Percentiles rank a stretch among this genome's conserved stretches.
These are phyloP conservation scores for Mactra quadrangularis DNA, from an alignment of 1,140 invertebrate species.

Conservation along the genomic window DNA sequence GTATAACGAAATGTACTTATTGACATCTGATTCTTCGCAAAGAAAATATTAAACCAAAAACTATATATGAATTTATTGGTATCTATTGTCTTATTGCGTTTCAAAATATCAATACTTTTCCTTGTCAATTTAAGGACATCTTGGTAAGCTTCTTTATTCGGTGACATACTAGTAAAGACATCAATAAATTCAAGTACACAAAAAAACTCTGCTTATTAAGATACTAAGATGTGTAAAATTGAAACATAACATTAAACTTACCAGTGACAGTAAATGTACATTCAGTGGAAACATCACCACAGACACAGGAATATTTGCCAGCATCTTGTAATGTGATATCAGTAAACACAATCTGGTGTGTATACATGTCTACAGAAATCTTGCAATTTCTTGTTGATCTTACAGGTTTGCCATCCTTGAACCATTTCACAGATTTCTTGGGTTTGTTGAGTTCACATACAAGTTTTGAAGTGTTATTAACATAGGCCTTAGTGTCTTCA, in stretches of 20 bases:
- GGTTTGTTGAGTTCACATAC: constrained; percentile 69
- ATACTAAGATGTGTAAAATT: no score
- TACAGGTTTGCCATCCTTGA: constrained; percentile 90
- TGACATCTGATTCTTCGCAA: no score
- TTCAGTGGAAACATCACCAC: constrained; percentile 76
- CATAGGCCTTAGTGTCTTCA: constrained; percentile 63
- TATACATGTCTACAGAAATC: constrained; percentile 73
- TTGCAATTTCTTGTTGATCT: constrained; percentile 89
- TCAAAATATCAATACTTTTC: no score
- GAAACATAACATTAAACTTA: constrained; percentile 61
- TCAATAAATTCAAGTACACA: no score
- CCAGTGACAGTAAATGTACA: constrained; percentile 78
- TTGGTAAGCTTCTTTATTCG: no score
- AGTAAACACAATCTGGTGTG: constrained; percentile 78
- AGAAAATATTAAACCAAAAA: no score
- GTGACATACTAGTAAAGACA: no score
- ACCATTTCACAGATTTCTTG: constrained; percentile 87
- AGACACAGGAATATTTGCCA: constrained; percentile 77
- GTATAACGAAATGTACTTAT: no score
- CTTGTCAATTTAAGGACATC: no score
- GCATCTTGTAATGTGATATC: constrained; percentile 75
- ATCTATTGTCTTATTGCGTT: no score
- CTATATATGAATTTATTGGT: no score
- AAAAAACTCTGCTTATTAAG: no score
- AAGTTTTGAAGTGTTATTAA: constrained; percentile 60